These are phyloP conservation scores for Indicator indicator DNA, from an alignment of 2,113 vertebrate species.

Conservation along the genomic window DNA sequence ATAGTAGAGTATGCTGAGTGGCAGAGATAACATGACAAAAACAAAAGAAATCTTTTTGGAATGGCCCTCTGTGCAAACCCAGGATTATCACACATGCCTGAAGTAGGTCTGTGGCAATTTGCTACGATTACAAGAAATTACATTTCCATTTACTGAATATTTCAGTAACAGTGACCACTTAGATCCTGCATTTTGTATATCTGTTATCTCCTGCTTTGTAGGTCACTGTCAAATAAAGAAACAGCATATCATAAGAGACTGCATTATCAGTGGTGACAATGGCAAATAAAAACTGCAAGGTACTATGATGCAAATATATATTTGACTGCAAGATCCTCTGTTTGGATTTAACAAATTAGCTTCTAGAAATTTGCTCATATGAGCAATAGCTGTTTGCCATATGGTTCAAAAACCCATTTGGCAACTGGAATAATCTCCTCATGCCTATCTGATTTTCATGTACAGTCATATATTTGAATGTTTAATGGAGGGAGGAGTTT, in stretches of 20 bases:
- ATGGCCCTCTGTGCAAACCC: background rate
- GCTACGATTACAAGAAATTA: background rate
- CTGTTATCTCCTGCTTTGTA: background rate
- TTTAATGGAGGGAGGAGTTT: background rate
- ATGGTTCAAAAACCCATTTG: slow-evolving; percentile 46
- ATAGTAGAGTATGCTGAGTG: background rate
- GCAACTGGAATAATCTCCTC: slow-evolving; percentile 24
- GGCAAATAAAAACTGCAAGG: slow-evolving; percentile 13
- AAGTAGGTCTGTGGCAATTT: background rate
- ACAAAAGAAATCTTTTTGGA: background rate
- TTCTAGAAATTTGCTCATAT: slow-evolving; percentile 43
- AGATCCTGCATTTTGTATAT: background rate
- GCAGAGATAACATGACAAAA: background rate
- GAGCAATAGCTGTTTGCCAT: slow-evolving; percentile 62
- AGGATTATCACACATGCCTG: background rate
- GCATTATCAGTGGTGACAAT: background rate
- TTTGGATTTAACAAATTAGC: slow-evolving; percentile 10
- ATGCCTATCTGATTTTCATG: slow-evolving; percentile 62
- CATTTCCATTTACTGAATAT: background rate
- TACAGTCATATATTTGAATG: slow-evolving; percentile 17
- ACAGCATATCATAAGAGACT: background rate
- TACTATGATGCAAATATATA: background rate
- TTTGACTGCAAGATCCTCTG: background rate
- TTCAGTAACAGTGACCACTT: background rate
- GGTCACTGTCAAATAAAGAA: background rate